phyloP scores from a whole-genome alignment of 2,888 invertebrate genomes.

The Hirtodrosophila confusa region DNA sequence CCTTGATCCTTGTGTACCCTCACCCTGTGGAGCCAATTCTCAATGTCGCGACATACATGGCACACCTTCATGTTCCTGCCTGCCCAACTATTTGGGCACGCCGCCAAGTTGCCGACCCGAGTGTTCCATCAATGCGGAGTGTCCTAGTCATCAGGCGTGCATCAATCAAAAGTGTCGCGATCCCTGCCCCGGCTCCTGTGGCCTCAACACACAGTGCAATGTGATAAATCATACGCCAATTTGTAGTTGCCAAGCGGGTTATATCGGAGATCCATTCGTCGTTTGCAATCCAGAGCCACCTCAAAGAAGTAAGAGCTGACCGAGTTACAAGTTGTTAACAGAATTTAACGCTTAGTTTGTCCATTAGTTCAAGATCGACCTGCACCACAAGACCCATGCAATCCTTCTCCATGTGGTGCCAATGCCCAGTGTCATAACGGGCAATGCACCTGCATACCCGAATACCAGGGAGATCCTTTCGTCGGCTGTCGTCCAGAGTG shows the following conservation, averaged over 20 bases:
- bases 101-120: conserved; percentile 92
- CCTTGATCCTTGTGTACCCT: conserved; percentile 88
- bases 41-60: conserved; percentile 86
- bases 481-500: conserved; percentile 89
- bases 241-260: conserved; percentile 87
- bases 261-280: conserved; percentile 87
- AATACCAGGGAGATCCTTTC: conserved; percentile 89
- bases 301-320: conserved; percentile 76
- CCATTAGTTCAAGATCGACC: conserved; percentile 54
- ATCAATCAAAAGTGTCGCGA: conserved; percentile 90
- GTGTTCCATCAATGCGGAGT: conserved; percentile 90
- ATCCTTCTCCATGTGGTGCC: conserved; percentile 89
- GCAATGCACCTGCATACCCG: conserved; percentile 88
- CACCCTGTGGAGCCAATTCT: conserved; percentile 91
- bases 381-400: conserved; percentile 86
- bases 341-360: conserved; percentile 9
- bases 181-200: conserved; percentile 88
- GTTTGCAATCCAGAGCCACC: conserved; percentile 85
- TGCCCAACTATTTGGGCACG: conserved; percentile 88
- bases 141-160: conserved; percentile 89
- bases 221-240: conserved; percentile 89
- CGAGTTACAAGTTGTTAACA: background rate
- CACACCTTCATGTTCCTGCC: conserved; percentile 88
- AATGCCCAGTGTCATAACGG: conserved; percentile 89
- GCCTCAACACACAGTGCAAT: conserved; percentile 87